Base-by-base conservation (phyloP, 1,140 invertebrate species). In the Venturia canescens region DNA sequence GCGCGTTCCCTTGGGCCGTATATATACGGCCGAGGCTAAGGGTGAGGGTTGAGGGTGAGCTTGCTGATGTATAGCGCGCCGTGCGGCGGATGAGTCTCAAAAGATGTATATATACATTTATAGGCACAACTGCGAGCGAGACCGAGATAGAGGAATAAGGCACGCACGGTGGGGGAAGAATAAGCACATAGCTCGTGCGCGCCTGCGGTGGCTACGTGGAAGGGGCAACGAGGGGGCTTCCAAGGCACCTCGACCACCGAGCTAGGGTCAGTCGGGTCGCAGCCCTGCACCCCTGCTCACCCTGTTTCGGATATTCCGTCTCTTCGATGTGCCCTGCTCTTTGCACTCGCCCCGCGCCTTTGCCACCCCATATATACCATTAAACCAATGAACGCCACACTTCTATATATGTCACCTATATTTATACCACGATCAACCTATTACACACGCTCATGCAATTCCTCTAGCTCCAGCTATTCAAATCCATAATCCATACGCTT, bases 261-360 rank as follows among this genome's bases (percentile, higher is more conserved):
- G 84, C 84, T 80, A 89, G 90, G 90, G 90, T 91, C 90, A 91
- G 90, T 91, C 86, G 86, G 90, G 90, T 91, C 90, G 89, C 84
- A 89, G 89, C 88, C 89, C 87, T 90, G 87, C 86, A 86, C 87
- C 89, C 86, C 86, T 86, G 83, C 79, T 34, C 70, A 72, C 57
- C 86, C 87, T 87, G 83, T 86, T 84, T 87, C 74, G 74, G 27
- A 53, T 63, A 53, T 63, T 29, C 50, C 18, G 53, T 57, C 44
- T 27, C 15, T 60, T 27, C 74, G 29, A 57, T 29, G 27, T 27
- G 84, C 87, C 86, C 85, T 85, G 87, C 86, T 87, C 86, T 89
- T 89, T 89, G 88, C 87, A 86, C 83, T 78, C 80, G 38, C 48
- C 74, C 79, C 34, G 69, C 71, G 66, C 82, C 70, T 80, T 84